Percentiles rank a stretch among this genome's conserved stretches.
These are phyloP conservation scores for Entosphenus tridentatus DNA, from an alignment of 2,113 vertebrate genomes.

Conservation along the genomic window DNA sequence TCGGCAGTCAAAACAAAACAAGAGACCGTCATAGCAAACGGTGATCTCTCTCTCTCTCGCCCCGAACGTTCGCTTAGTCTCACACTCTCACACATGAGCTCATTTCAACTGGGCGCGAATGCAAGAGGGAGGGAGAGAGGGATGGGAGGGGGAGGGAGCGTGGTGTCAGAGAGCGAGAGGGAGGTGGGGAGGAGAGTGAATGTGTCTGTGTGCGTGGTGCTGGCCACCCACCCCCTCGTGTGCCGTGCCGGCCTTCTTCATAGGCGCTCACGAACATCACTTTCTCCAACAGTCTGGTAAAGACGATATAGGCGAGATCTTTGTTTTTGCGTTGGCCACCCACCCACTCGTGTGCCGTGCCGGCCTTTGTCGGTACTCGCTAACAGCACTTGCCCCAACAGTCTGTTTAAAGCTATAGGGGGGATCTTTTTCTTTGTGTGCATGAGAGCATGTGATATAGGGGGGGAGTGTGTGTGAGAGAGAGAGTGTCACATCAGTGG, in stretches of 20 bases:
- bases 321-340: too few species aligned
- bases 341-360: too few species aligned
- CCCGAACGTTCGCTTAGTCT: not conserved
- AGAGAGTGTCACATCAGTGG: not conserved
- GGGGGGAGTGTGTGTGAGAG: not conserved
- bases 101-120: not conserved
- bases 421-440: not conserved
- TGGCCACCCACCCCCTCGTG: too few species aligned
- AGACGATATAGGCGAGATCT: too few species aligned
- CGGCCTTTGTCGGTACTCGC: too few species aligned
- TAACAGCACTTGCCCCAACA: too few species aligned
- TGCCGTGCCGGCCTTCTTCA: too few species aligned
- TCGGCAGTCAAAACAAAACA: not conserved
- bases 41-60: not conserved
- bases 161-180: not conserved
- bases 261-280: too few species aligned
- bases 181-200: not conserved
- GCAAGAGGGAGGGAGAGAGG: not conserved
- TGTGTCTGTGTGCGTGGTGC: not conserved
- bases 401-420: too few species aligned
- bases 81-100: not conserved
- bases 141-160: not conserved
- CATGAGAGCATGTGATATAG: not conserved
- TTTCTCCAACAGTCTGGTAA: too few species aligned
- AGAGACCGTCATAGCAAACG: not conserved